Base-by-base conservation (phyloP, 2,888 invertebrate species). In the Zhuqinia jingwanae region DNA sequence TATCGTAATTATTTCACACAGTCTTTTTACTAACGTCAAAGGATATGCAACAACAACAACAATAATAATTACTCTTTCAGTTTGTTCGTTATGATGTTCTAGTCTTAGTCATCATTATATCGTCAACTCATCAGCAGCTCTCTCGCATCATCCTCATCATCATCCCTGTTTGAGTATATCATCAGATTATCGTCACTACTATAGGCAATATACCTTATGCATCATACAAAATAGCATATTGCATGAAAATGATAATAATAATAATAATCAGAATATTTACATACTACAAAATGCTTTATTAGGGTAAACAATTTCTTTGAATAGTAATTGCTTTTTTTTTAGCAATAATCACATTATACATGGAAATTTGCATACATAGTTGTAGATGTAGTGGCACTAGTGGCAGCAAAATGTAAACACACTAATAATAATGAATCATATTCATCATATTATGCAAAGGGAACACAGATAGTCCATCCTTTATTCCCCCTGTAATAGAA, bases 1-100 rank as follows among this genome's bases (percentile, higher is more conserved):
- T 81, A 50, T 73, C 47, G 70, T 83, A 60, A 75, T 75, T 60
- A 76, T 76, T 75, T 76, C 65, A 65, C 60, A 76, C 76, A n/a
- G n/a, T n/a, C 60, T 73, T 81, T 75, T 75, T 75, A 82, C 82
- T 47, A 63, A 76, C 68, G 53, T 63, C 53, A 36, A 17, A 76
- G 36, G 25, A 50, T 76, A n/a, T n/a, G n/a, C n/a, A n/a, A n/a
- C n/a, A n/a, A n/a, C n/a, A n/a, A n/a, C n/a, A n/a, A 75, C 60
- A 82, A 82, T 63, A 50, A 76, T 82, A 82, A 82, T 82, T 76
- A 60, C 75, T 56, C 73, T 75, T 82, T 82, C 75, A 42, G 73
- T 81, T 73, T 56, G 15, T 50, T 70, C 70, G 3, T n/a, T 50
- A 42, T 30, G 13, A 17, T 56, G 15, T 20, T n/a, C 15, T 17